Conservation (phyloP, 30 jellyfish, hydroid and myxozoan species). For the Aurelia aurita region DNA sequence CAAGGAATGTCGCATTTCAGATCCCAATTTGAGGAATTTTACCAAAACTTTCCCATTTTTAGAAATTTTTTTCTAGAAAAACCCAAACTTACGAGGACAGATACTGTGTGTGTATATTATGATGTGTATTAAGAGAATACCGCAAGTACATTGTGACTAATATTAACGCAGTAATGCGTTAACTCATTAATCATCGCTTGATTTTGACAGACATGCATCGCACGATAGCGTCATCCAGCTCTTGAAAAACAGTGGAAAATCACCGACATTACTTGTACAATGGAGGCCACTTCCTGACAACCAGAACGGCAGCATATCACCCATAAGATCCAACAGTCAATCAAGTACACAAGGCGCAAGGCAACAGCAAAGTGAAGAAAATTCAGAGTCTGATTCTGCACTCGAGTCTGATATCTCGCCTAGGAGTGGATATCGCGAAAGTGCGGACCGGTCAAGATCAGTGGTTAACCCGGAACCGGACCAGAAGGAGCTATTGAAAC, state of each 20-base stretch:
- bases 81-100: too few species aligned
- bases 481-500: slow-evolving; percentile 31
- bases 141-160: too few species aligned
- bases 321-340: slow-evolving; percentile 32
- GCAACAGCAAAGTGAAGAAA: slow-evolving; percentile 27
- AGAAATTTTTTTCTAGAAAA: too few species aligned
- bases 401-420: slow-evolving; percentile 71
- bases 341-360: slow-evolving; percentile 5
- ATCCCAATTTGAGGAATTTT: too few species aligned
- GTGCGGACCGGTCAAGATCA: background rate
- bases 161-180: too few species aligned
- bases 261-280: slow-evolving; percentile 60
- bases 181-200: background rate
- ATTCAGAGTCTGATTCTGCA: slow-evolving; percentile 61
- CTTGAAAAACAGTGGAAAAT: slow-evolving; percentile 77
- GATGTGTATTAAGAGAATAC: too few species aligned
- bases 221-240: slow-evolving; percentile 72
- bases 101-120: too few species aligned
- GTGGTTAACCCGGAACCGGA: slow-evolving; percentile 42
- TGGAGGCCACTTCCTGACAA: slow-evolving; percentile 77
- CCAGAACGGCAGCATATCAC: slow-evolving; percentile 20
- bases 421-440: slow-evolving; percentile 20
- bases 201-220: slow-evolving; percentile 54
- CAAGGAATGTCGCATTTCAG: too few species aligned
- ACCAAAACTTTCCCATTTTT: too few species aligned